phyloP scores from a whole-genome alignment of 2,797 vertebrate species.

The Propithecus deckenii region DNA sequence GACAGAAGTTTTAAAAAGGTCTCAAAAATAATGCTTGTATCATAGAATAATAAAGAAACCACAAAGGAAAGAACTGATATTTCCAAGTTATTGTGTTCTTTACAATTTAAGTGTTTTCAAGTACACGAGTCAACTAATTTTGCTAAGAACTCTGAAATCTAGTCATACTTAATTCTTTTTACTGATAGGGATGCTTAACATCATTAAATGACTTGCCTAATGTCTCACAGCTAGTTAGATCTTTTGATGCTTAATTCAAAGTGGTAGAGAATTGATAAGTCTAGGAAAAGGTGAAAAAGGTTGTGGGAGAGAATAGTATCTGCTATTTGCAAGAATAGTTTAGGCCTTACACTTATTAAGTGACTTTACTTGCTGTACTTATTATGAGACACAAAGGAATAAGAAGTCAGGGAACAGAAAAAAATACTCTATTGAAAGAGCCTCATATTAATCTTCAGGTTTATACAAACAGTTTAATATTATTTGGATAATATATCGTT shows the following conservation, averaged over 20 bases:
- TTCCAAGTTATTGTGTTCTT: background rate
- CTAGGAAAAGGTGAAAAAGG: background rate
- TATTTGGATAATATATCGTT: background rate
- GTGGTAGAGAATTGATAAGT: background rate
- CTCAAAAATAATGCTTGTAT: slow-evolving; percentile 44
- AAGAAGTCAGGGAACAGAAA: background rate
- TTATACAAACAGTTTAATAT: background rate
- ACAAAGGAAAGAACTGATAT: background rate
- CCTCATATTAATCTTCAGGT: background rate
- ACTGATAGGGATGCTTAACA: background rate
- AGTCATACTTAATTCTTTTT: background rate
- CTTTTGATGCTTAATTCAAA: slow-evolving; percentile 34
- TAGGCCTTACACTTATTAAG: background rate
- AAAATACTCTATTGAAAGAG: background rate
- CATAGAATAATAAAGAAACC: background rate
- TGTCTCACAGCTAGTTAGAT: background rate
- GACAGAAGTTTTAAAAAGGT: slow-evolving; percentile 9
- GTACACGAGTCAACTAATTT: background rate
- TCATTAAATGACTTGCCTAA: background rate
- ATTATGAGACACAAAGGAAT: background rate
- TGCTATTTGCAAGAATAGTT: background rate
- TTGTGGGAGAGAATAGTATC: background rate
- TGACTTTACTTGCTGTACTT: background rate
- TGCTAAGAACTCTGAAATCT: background rate
- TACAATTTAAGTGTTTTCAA: background rate